Base-by-base conservation (phyloP, 2,888 invertebrate genomes). In the Tipula lateralis region DNA sequence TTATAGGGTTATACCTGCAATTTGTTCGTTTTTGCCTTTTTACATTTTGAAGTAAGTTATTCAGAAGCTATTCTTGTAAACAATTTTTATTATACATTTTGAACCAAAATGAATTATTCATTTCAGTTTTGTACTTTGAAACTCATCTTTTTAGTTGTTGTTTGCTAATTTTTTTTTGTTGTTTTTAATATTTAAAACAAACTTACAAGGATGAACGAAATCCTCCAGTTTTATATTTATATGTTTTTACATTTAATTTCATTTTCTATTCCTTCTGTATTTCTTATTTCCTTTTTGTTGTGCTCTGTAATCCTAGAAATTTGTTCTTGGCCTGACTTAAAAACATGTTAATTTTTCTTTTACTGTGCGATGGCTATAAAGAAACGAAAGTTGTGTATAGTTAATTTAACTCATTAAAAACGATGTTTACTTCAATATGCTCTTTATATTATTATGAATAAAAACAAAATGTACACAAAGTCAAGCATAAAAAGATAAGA, bases 111-210 rank as follows among this genome's bases (percentile, higher is more conserved):
- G 66, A 66, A 66, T 66, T 66, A 66, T 66, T 66, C 66, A 66
- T 66, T 66, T 66, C 66, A 66, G 24, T 66, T 66, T 66, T 66
- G 66, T 66, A 66, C 66, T 66, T 66, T 66, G 66, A 66, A 66
- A 66, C 66, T 66, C 66, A 66, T 66, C 66, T 66, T 66, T 66
- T 66, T 2, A 66, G 66, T 24, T 44, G 50, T 50, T 39, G n/a
- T 39, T 32, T 32, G 39, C n/a, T 32, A 32, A 32, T 32, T 32
- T 32, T 32, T 32, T 39, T 4, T 13, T 50, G 16, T 50, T 66
- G 19, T 66, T 66, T 66, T 66, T 24, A 24, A 66, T 66, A 66
- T 66, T 66, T 66, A 66, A 66, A 19, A 66, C 24, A 66, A 24
- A 66, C 66, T 66, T 66, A 66, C 66, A 66, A 66, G 66, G 66